Conservation (phyloP, 1,140 invertebrate genomes). For the Aradophagus sp. region DNA sequence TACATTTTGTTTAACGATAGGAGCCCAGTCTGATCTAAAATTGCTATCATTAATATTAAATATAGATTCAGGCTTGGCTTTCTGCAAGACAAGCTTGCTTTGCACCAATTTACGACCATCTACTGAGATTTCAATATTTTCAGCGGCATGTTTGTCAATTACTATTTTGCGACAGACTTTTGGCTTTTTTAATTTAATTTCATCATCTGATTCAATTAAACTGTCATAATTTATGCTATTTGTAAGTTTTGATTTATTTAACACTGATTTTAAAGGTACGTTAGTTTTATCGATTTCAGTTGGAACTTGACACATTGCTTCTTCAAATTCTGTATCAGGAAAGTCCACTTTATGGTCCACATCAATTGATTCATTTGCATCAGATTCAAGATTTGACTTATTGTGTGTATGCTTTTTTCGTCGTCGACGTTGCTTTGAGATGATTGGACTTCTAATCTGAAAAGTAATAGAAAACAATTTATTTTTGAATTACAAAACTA, state of each 20-base stretch:
- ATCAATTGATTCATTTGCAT: conserved; percentile 7
- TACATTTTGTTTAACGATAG: not conserved
- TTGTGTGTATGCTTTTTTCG: not conserved
- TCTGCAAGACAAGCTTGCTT: conserved; percentile 53
- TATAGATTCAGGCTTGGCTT: conserved; percentile 5
- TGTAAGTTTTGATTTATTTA: not conserved
- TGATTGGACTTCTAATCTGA: too few relatives aligned
- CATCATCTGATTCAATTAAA: not conserved
- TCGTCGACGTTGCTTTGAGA: too few relatives aligned
- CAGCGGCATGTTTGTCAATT: conserved; percentile 47
- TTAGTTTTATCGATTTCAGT: not conserved
- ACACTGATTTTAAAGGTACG: not conserved
- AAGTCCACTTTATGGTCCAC: conserved; percentile 9
- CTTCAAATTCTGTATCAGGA: conserved; percentile 21
- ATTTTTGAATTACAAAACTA: too few relatives aligned
- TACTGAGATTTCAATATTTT: conserved; percentile 28
- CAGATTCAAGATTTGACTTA: conserved; percentile 5
- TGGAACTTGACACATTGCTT: conserved; percentile 30
- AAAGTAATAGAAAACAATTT: too few relatives aligned
- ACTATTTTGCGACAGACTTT: conserved; percentile 39
- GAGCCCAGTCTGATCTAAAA: conserved; percentile 25
- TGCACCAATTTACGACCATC: conserved; percentile 60
- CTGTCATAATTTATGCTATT: not conserved
- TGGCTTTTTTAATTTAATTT: conserved; percentile 14
- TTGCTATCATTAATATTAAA: conserved; percentile 10